Percentiles rank a stretch among this genome's conserved stretches.
Conservation (phyloP, 2,888 invertebrate species). For the Ischnura elegans region DNA sequence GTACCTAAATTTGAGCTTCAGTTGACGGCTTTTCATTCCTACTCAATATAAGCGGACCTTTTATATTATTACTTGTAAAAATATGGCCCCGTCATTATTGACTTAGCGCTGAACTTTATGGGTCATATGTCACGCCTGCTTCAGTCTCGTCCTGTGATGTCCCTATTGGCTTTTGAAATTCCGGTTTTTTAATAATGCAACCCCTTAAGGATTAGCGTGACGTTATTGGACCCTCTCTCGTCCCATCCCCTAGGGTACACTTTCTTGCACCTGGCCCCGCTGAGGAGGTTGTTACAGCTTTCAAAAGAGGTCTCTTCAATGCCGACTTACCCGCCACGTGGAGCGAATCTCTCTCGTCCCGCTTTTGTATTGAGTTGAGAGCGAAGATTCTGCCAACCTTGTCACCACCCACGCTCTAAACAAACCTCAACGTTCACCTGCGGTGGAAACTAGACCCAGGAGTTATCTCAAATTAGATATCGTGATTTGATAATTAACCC, state of each 20-base stretch:
- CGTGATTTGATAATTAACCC: too few relatives aligned
- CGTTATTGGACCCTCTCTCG: not conserved
- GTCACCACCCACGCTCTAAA: not conserved
- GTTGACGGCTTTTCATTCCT: too few relatives aligned
- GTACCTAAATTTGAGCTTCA: too few relatives aligned
- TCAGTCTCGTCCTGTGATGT: not conserved
- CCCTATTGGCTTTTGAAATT: not conserved
- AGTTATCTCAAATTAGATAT: too few relatives aligned
- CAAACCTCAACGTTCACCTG: too few relatives aligned
- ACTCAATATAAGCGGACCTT: too few relatives aligned
- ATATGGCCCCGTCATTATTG: too few relatives aligned
- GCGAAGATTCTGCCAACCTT: too few relatives aligned
- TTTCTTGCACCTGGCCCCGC: not conserved
- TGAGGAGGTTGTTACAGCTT: not conserved
- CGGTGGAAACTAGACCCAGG: too few relatives aligned
- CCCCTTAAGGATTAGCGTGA: not conserved
- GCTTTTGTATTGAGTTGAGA: not conserved
- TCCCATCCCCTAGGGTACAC: not conserved
- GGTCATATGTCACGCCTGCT: not conserved
- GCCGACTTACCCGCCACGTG: too few relatives aligned
- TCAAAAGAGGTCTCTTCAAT: not conserved
- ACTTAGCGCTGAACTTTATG: not conserved
- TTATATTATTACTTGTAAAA: too few relatives aligned
- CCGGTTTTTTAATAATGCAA: not conserved
- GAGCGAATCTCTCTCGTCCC: not conserved